Evolutionary conservation across 2,797 vertebrate genomes (phyloP), one percentile per base, ranked within the genome.

Genomic region (Rachycentron canadum): DNA sequence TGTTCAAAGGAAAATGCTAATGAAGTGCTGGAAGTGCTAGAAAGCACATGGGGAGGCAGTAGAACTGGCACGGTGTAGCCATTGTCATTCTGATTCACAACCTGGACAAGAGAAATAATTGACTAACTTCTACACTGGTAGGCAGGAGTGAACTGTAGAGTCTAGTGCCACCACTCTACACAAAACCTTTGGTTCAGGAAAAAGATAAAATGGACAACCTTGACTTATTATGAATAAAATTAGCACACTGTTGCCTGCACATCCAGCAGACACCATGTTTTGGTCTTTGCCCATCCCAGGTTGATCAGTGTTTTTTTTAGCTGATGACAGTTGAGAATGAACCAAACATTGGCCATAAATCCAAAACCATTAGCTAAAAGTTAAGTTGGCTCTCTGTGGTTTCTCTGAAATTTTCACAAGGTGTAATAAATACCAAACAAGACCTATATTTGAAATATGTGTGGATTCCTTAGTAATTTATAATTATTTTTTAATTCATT

Each of bases 1-100:
- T 13, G 2, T 69, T 83, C 78, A 81, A 86, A 82, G 80, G 65
- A 55, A 80, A 76, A 88, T 83, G 86, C 77, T 86, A 89, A 89
- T 90, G 60, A 76, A 67, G 64, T 47, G 43, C 56, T 64, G 68
- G 50, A 3, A 32, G 32, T 32, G 32, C n/a, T n/a, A n/a, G n/a
- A 66, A 81, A 71, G 66, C 47, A 64, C 78, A 85, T 38, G 68
- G 40, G 49, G 53, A 63, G 58, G 47, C 57, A 58, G 66, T n/a
- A 57, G 45, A 59, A 57, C 47, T 58, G 58, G 43, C 45, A 60
- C 49, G 41, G 56, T 75, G 58, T 23, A 17, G 59, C 61, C 36
- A 78, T 85, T 85, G 86, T 86, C 34, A 81, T 80, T 84, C 26
- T 74, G 70, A 90, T 65, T 73, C 79, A 32, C 32, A 60, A 50